Conservation (phyloP, 1,140 invertebrate genomes). For the Ylistrum balloti region DNA sequence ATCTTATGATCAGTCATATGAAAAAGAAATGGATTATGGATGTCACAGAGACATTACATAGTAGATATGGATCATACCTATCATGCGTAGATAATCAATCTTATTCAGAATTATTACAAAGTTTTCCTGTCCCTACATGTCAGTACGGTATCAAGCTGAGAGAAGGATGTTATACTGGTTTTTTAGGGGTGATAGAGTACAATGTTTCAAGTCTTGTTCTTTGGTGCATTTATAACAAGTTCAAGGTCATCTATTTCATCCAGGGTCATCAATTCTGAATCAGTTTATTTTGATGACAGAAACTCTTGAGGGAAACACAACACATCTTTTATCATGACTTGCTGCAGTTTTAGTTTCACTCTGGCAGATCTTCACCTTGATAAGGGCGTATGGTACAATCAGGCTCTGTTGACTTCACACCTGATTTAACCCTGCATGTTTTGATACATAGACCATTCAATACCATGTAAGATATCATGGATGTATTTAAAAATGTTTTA, state of each 20-base stretch:
- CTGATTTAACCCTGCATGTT: background rate
- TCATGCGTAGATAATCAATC: background rate
- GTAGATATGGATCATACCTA: background rate
- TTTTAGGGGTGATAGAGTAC: background rate
- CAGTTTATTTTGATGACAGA: conserved; percentile 12
- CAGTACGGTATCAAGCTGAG: background rate
- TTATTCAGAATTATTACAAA: background rate
- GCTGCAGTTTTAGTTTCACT: conserved; percentile 6
- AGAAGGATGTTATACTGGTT: too few species aligned
- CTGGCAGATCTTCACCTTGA: background rate
- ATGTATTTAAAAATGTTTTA: background rate
- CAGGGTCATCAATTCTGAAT: background rate
- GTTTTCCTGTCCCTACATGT: background rate
- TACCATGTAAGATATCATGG: background rate
- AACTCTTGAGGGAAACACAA: background rate
- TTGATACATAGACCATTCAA: background rate
- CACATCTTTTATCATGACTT: background rate
- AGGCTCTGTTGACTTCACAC: background rate
- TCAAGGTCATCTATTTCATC: background rate
- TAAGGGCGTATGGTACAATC: conserved; percentile 13
- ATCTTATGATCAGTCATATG: too few species aligned
- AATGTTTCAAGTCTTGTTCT: background rate
- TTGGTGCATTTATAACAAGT: background rate
- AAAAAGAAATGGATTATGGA: background rate
- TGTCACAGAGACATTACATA: background rate